A percentile compares a stretch with the other conserved stretches of the same genome.
Conservation (phyloP, 2,888 invertebrate genomes). For the Gerosis bhagava region DNA sequence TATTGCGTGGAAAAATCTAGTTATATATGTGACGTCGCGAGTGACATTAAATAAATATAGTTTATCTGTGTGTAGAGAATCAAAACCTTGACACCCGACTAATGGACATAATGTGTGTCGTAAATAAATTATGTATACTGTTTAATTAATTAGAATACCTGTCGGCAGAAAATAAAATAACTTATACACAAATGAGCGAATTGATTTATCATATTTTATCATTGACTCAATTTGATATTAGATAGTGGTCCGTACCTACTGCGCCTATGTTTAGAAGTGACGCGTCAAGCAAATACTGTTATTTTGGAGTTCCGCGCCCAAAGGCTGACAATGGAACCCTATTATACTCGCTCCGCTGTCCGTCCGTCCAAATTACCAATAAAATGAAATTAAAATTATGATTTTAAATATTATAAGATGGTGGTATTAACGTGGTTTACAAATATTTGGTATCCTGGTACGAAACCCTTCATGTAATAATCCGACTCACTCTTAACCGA, state of each 20-base stretch:
- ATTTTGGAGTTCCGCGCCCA: too few relatives aligned
- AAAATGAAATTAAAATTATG: too few relatives aligned
- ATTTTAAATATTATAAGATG: too few relatives aligned
- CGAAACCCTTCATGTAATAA: too few relatives aligned
- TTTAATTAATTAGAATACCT: slow-evolving; percentile 37
- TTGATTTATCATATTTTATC: slow-evolving; percentile 38
- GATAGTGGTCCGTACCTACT: slow-evolving; percentile 23
- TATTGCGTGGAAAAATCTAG: slow-evolving; percentile 12
- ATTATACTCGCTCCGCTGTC: too few relatives aligned
- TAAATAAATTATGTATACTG: slow-evolving; percentile 38
- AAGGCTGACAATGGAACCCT: too few relatives aligned
- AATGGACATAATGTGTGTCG: slow-evolving; percentile 34
- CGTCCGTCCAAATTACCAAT: too few relatives aligned
- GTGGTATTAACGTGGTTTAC: too few relatives aligned
- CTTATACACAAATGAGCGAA: slow-evolving; percentile 33
- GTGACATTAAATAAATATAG: slow-evolving; percentile 20
- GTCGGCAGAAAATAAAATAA: slow-evolving; percentile 16
- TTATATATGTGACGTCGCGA: neutral
- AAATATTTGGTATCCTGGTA: too few relatives aligned
- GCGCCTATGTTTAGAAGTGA: slow-evolving; percentile 12
- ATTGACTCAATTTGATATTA: slow-evolving; percentile 43
- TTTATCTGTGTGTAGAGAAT: slow-evolving; percentile 22
- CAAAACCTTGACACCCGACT: slow-evolving; percentile 38
- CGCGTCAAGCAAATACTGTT: slow-evolving; percentile 17
- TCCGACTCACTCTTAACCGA: too few relatives aligned